Base-by-base conservation (phyloP, 2,113 vertebrate genomes). In the Tor tambroides region DNA sequence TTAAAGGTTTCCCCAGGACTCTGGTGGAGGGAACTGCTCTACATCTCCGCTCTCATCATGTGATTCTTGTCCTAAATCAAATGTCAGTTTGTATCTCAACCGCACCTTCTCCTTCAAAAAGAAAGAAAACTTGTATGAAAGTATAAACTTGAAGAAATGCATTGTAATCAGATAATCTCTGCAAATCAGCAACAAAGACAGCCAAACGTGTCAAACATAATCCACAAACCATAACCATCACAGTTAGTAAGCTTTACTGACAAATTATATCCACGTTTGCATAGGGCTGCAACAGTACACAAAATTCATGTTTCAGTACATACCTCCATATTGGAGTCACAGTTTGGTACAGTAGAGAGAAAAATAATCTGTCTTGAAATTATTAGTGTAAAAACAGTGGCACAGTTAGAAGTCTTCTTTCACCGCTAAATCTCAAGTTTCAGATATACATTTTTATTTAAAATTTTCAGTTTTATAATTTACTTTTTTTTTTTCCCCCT, bases 81-180 rank as follows among this genome's bases (percentile, higher is more conserved):
- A 99, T 0, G 95, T 97, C 35, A 99, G 94, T 92, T 98, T 99
- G 95, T 97, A 99, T 85, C 97, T 95, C 94, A 99, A 95, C 80
- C 97, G 97, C 49, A 99, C 98, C 91, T 98, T 99, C 92, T 99
- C 98, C 98, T 99, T 91, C 35, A 91, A 85, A 32, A 14, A 46
- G 21, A 51, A 11, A 54, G 10, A 67, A 4, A 32, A 46, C 21
- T 59, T n/a, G 28, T 5, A 35, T 23, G 56, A 59, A 12, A 11
- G 2, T 41, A 6, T 54, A 30, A 69, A 46, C 11, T 46, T 46
- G 43, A 23, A 26, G 14, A 54, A 80, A 86, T 41, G 72, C n/a
- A 43, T 8, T 75, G 41, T 28, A 46, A 46, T 46, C 72, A 75
- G 38, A 75, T 6, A 23, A 72, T n/a, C n/a, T 72, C 69, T 38